phyloP scores from a whole-genome alignment of 30 jellyfish, hydroid and myxozoan species.

The Hydractinia echinata region DNA sequence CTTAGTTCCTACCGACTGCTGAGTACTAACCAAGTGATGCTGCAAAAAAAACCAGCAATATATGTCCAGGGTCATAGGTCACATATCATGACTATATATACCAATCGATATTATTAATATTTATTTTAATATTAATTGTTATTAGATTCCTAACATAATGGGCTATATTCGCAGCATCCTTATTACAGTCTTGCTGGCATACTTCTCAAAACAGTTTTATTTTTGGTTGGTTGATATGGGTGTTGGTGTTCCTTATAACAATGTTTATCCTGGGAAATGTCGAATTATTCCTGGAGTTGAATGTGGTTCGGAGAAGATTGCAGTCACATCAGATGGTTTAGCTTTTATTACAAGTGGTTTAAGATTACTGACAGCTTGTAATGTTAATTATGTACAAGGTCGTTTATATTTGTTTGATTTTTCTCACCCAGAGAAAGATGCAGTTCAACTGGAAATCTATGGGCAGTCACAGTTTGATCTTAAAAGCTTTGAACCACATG shows the following conservation, averaged over 20 bases:
- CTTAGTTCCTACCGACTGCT: no score
- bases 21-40: no score
- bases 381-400: conserved; percentile 36
- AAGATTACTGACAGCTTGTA: conserved; percentile 47
- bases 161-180: neutral
- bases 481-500: conserved; percentile 77
- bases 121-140: neutral
- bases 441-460: conserved; percentile 38
- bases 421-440: conserved; percentile 50
- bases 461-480: conserved; percentile 24
- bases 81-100: neutral
- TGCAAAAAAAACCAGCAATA: neutral
- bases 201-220: conserved; percentile 30
- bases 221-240: conserved; percentile 40
- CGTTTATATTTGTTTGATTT: conserved; percentile 64
- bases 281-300: conserved; percentile 77
- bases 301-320: conserved; percentile 95
- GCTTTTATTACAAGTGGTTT: conserved; percentile 87
- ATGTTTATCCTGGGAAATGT: conserved; percentile 86
- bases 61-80: neutral
- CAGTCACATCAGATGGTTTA: conserved; percentile 75
- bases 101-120: neutral
- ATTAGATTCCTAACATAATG: no score
- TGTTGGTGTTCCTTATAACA: conserved; percentile 57
- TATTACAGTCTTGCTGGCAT: neutral